These are phyloP conservation scores for Scaptomyza flava DNA, from an alignment of 2,888 invertebrate genomes.

Conservation along the genomic window DNA sequence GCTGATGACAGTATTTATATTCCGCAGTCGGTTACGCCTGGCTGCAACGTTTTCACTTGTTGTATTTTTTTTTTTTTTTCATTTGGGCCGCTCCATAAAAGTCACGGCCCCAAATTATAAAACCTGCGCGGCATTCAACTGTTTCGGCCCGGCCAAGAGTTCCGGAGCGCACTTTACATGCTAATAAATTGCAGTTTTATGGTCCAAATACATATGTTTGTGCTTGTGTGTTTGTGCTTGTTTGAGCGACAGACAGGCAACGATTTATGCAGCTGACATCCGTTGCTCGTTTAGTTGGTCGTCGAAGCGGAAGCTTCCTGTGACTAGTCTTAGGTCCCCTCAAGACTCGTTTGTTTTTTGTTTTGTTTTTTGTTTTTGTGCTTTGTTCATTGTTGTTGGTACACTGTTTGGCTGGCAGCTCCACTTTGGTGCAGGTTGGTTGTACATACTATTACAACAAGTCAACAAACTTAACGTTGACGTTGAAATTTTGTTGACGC, in stretches of 20 bases:
- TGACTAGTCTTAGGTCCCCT: constrained; percentile 49
- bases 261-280: constrained; percentile 80
- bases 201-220: constrained; percentile 26
- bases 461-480: constrained; percentile 74
- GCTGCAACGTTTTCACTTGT: too few species aligned
- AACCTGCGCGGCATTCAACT: constrained; percentile 52
- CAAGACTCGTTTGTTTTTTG: constrained; percentile 28
- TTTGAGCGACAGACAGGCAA: constrained; percentile 54
- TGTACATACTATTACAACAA: constrained; percentile 46
- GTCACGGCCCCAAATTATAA: constrained; percentile 39
- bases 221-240: constrained; percentile 8
- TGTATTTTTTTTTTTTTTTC: neutral
- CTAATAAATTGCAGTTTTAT: constrained; percentile 81
- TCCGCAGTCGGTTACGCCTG: too few species aligned
- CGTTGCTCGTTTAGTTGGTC: constrained; percentile 66
- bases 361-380: neutral
- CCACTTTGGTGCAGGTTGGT: constrained; percentile 70
- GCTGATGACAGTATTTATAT: too few species aligned
- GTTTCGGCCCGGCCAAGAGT: constrained; percentile 33
- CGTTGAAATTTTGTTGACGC: constrained; percentile 57
- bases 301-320: constrained; percentile 70
- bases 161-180: constrained; percentile 63
- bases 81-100: constrained; percentile 33
- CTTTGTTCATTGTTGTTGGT: constrained; percentile 10
- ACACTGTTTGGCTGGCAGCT: constrained; percentile 29